phyloP scores from a whole-genome alignment of 2,888 invertebrate genomes.

The Trachelus troglodyta region DNA sequence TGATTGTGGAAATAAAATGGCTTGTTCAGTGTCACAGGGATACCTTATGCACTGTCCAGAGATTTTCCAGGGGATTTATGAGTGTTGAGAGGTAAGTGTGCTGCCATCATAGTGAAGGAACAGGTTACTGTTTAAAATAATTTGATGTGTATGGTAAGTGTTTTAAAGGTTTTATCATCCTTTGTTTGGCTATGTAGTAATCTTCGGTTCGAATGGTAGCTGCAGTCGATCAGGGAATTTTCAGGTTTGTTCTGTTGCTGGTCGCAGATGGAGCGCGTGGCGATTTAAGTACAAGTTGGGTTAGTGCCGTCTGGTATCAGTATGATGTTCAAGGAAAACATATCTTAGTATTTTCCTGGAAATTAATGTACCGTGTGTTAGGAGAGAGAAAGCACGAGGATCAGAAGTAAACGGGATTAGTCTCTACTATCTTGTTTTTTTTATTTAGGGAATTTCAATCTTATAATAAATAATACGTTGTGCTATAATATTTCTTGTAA shows the following conservation, averaged over 20 bases:
- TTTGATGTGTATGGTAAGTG: neutral
- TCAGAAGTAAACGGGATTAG: neutral
- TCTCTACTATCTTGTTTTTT: neutral
- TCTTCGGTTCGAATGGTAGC: neutral
- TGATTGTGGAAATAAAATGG: neutral
- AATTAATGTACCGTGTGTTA: neutral
- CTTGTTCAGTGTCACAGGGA: neutral
- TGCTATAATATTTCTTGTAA: neutral
- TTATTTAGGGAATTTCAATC: neutral
- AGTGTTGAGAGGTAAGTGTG: neutral
- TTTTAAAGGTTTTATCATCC: neutral
- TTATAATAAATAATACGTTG: neutral
- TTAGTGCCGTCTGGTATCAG: neutral
- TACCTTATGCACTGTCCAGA: neutral
- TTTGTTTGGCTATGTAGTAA: neutral
- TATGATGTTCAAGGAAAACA: neutral
- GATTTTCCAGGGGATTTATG: neutral
- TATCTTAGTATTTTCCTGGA: neutral
- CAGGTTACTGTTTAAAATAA: neutral
- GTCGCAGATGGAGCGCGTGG: neutral
- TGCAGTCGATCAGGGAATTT: neutral
- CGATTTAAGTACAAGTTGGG: neutral
- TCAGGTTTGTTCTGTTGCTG: neutral
- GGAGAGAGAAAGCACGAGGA: neutral
- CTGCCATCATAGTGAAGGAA: neutral